Conservation (phyloP, 2,797 vertebrate species). For the Chrysocyon brachyurus region DNA sequence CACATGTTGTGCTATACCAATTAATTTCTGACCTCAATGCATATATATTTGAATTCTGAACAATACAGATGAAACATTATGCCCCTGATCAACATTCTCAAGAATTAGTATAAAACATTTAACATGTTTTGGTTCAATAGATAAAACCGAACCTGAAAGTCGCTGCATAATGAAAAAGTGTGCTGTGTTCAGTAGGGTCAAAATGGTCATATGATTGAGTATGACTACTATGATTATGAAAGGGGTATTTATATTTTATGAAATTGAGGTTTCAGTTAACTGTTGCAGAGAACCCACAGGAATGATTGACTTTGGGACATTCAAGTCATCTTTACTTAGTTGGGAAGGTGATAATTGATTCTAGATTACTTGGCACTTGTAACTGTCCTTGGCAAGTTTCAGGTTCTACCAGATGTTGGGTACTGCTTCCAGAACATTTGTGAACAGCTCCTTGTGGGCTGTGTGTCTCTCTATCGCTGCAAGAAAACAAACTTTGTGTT, state of each 20-base stretch:
- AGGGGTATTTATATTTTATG: slow-evolving; percentile 49
- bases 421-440: not conserved
- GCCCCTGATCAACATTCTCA: not conserved
- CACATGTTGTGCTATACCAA: not conserved
- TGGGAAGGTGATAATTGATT: slow-evolving; percentile 62
- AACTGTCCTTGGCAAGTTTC: slow-evolving; percentile 15
- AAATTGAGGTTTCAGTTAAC: slow-evolving; percentile 65
- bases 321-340: slow-evolving; percentile 47
- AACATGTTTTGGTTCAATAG: not conserved
- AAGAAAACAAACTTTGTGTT: not conserved
- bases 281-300: slow-evolving; percentile 42
- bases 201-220: slow-evolving; percentile 52
- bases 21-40: not conserved
- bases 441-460: not conserved
- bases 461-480: not conserved
- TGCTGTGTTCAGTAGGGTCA: slow-evolving; percentile 41
- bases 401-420: slow-evolving; percentile 56
- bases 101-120: not conserved
- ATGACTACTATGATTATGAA: slow-evolving; percentile 50
- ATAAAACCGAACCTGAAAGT: not conserved
- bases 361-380: not conserved
- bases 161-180: slow-evolving; percentile 2
- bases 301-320: slow-evolving; percentile 34
- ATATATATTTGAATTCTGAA: not conserved
- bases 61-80: not conserved